These are phyloP conservation scores for Drosophila pandora DNA, from an alignment of 1,140 invertebrate genomes.

Conservation along the genomic window DNA sequence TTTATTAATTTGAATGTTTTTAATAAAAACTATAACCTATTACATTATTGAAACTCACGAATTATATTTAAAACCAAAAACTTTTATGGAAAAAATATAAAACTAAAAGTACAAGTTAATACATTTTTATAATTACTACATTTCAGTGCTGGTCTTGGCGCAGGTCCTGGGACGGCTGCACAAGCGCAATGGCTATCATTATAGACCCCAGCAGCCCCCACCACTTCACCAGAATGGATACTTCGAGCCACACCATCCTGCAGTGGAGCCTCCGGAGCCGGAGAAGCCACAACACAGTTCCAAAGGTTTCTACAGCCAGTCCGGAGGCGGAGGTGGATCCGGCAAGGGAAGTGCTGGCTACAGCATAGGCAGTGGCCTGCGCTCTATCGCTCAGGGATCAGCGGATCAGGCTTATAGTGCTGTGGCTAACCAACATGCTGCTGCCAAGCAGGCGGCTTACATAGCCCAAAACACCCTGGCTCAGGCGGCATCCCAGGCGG, in stretches of 20 bases:
- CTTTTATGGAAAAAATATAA: too few relatives aligned
- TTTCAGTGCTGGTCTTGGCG: slow-evolving; percentile 47
- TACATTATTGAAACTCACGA: too few relatives aligned
- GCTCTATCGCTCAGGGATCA: slow-evolving; percentile 87
- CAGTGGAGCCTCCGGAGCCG: slow-evolving; percentile 22
- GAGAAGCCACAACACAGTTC: slow-evolving; percentile 31
- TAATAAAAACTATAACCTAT: too few relatives aligned
- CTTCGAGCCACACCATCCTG: slow-evolving; percentile 51
- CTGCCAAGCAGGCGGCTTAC: slow-evolving; percentile 85
- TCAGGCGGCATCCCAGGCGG: slow-evolving; percentile 84
- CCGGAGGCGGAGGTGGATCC: not conserved
- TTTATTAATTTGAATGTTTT: too few relatives aligned
- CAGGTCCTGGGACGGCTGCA: slow-evolving; percentile 51
- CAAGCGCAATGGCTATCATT: slow-evolving; percentile 75
- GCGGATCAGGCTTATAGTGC: slow-evolving; percentile 88
- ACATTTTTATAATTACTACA: not conserved
- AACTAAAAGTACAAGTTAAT: not conserved
- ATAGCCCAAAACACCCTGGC: slow-evolving; percentile 85
- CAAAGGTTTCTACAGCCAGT: slow-evolving; percentile 37
- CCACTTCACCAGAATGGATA: slow-evolving; percentile 42
- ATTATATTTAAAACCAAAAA: too few relatives aligned
- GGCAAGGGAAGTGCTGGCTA: slow-evolving; percentile 57
- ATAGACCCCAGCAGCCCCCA: slow-evolving; percentile 45
- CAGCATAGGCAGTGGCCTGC: slow-evolving; percentile 74
- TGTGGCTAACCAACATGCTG: slow-evolving; percentile 83